phyloP scores from a whole-genome alignment of 1,140 invertebrate species.

The Melanaphis sacchari region DNA sequence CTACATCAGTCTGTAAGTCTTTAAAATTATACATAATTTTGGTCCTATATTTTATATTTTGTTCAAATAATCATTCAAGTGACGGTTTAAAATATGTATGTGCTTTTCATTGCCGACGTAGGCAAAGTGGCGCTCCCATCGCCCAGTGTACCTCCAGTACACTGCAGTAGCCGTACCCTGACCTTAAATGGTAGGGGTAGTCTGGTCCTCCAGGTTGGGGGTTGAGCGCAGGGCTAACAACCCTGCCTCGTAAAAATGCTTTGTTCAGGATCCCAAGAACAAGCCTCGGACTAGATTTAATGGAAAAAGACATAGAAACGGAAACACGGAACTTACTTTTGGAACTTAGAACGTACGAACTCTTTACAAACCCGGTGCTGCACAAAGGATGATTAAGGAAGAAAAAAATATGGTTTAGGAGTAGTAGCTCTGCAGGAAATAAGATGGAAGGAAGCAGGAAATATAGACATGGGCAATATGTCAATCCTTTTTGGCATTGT shows the following conservation, averaged over 20 bases:
- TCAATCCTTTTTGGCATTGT: not conserved
- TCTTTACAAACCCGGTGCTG: not conserved
- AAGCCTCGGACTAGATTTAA: not conserved
- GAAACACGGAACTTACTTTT: not conserved
- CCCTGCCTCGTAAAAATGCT: not conserved
- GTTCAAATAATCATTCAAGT: no score
- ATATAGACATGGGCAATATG: no score
- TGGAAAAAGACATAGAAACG: not conserved
- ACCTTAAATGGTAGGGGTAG: no score
- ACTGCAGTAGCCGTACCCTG: no score
- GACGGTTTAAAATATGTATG: no score
- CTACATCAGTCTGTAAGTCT: no score
- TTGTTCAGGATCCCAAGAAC: not conserved
- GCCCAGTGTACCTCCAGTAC: not conserved
- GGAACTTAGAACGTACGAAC: not conserved
- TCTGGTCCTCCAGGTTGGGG: no score
- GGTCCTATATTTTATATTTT: not conserved
- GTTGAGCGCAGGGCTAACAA: no score
- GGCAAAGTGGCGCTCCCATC: not conserved
- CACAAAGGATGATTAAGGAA: not conserved
- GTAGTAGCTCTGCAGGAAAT: not conserved
- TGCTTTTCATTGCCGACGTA: not conserved
- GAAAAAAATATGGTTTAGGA: not conserved
- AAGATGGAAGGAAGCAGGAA: slow-evolving; percentile 13
- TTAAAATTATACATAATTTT: no score